Conservation (phyloP, 2,797 vertebrate genomes). For the Hafferia zeledoni region DNA sequence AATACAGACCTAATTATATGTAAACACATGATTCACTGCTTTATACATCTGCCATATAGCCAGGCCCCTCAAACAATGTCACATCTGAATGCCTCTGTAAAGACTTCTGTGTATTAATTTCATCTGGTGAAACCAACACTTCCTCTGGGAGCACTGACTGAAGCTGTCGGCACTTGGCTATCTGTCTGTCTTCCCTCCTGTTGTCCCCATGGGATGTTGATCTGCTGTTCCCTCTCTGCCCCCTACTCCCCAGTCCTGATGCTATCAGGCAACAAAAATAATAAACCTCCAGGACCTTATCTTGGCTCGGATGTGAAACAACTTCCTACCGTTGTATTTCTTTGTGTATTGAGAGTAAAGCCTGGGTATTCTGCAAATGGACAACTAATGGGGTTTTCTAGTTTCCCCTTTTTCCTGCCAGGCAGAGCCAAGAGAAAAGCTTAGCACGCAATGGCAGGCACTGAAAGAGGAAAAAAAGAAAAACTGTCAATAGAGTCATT, state of each 20-base stretch:
- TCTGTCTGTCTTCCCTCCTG: slow-evolving; percentile 77
- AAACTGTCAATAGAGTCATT: slow-evolving; percentile 33
- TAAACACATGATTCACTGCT: slow-evolving; percentile 74
- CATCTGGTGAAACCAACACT: slow-evolving; percentile 79
- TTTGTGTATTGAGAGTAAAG: slow-evolving; percentile 72
- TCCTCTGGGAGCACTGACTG: slow-evolving; percentile 83
- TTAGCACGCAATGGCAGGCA: slow-evolving; percentile 74
- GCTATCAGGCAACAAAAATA: slow-evolving; percentile 88
- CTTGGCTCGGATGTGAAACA: slow-evolving; percentile 89
- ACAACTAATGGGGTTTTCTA: slow-evolving; percentile 73
- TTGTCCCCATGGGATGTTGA: slow-evolving; percentile 63
- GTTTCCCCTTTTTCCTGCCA: slow-evolving; percentile 77
- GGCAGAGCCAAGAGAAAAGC: slow-evolving; percentile 64
- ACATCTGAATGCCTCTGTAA: slow-evolving; percentile 77
- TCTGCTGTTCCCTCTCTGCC: slow-evolving; percentile 75
- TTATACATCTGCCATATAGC: slow-evolving; percentile 75
- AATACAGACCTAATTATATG: slow-evolving; percentile 73
- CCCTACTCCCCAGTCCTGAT: slow-evolving; percentile 75
- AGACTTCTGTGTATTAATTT: slow-evolving; percentile 76
- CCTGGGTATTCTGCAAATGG: slow-evolving; percentile 68
- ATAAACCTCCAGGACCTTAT: slow-evolving; percentile 90
- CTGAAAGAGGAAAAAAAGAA: slow-evolving; percentile 20
- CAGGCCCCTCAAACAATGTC: slow-evolving; percentile 76
- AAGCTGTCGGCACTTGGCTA: slow-evolving; percentile 81
- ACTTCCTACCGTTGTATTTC: slow-evolving; percentile 79